Base-by-base conservation (phyloP, 2,888 invertebrate species). In the Smittia aterrima region DNA sequence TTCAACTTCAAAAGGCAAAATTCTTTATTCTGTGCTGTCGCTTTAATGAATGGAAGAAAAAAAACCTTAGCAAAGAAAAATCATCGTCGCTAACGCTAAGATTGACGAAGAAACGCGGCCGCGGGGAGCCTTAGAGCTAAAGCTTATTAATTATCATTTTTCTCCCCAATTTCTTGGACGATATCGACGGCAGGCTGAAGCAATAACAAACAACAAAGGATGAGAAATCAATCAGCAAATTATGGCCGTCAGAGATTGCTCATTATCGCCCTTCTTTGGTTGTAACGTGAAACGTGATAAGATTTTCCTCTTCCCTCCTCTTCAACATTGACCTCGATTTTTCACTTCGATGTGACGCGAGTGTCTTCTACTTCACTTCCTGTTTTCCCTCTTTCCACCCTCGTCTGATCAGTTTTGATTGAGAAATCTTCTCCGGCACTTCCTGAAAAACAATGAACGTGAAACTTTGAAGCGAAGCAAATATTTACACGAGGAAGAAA, bases 161-260 rank as follows among this genome's bases (percentile, higher is more conserved):
- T 27, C 64, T n/a, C 27, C 64, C n/a, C 25, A 64, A 27, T 64
- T 64, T 22, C 3, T 64, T 27, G 27, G 11, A n/a, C 4, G 7
- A 22, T 64, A 64, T 4, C 11, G 64, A 64, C 27, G n/a, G 64
- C 27, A 11, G 27, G 38, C 67, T 16, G 11, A 67, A 67, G 20
- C 20, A 40, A 66, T 67, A 40, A 67, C 67, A 67, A 38, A 66
- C 32, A 66, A 68, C 20, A 58, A 70, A 53, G 22, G 47, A 40
- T 62, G 24, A 40, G 62, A 72, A 72, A 72, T 72, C 72, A 72
- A 72, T 72, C 72, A 72, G 62, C 72, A 72, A 72, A 72, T 70
- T 70, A 70, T n/a, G 70, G 27, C 53, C 27, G 41, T 9, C 25
- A 41, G 25, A 25, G 40, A 24, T 20, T 68, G 40, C 68, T 58